Evolutionary conservation across 2,113 vertebrate genomes (phyloP), one percentile per base, ranked within the genome.

Genomic region (Pelecanoides urinatrix): DNA sequence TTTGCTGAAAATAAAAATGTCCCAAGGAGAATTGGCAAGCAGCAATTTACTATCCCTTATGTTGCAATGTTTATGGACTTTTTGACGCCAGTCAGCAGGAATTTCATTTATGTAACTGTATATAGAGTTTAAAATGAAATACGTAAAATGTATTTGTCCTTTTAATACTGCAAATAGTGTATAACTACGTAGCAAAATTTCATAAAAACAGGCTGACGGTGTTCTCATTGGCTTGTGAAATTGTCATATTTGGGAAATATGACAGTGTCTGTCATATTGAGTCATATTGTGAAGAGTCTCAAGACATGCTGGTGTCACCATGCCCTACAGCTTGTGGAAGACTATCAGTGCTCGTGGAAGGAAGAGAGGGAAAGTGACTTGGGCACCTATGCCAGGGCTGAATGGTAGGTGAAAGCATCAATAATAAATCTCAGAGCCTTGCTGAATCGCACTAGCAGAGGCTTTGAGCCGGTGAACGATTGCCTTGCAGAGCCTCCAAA

Each of bases 391-490:
- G 50, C 30, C 21, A 59, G 52, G 38, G 20, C 44, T 86, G 36
- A 38, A 21, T 58, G 7, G 12, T 72, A 44, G 26, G 8, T 86
- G 36, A 47, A 88, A 68, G 16, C 7, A 29, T 49, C 58, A 23
- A 18, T 56, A 45, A 18, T 72, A 79, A 42, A 32, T 72, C 49
- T 88, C 23, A 16, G 44, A 76, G 23, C 32, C 20, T 85, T 75
- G 34, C 26, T 52, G 19, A 65, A 45, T 65, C 0, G 0, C 9
- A 13, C 4, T 44, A 36, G 10, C 34, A 44, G 63, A 53, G 44
- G 30, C 53, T 88, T 86, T 65, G 49, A 22, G 30, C 40, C 21
- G 42, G 2, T 59, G 27, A 80, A 18, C 22, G 30, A 18, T 34
- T 91, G 32, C 16, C 11, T 34, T 47, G 25, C 26, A 49, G 36